Base-by-base conservation (phyloP, 2,113 vertebrate species). In the Falcunculus frontatus region DNA sequence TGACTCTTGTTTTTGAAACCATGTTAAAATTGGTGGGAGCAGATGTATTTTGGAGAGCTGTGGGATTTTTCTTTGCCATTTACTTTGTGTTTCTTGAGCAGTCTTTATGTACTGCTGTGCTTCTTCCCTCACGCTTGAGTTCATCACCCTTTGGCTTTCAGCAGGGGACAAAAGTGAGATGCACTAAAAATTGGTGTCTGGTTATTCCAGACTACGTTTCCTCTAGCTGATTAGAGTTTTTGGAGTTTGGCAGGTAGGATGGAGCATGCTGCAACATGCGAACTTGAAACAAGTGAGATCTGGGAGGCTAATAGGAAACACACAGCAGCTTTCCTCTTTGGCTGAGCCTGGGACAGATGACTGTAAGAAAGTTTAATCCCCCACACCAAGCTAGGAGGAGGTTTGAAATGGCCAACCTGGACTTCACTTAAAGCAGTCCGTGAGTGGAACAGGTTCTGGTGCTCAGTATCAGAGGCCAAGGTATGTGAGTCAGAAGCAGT, bases 301-400 rank as follows among this genome's bases (percentile, higher is more conserved):
- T 84, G 53, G 16, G 72, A 80, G 62, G 57, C 39, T 85, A 91
- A 86, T 46, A 81, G 91, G 88, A 95, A 96, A 81, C 68, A 91
- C 57, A 56, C 25, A 46, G 47, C 72, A 82, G 64, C 82, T 78
- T 90, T 91, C 78, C 30, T 95, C 81, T 90, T 65, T 59, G 33
- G 50, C 88, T 86, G 87, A 96, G 53, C 69, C 75, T 64, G 73
- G 76, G 77, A 65, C 39, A 90, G n/a, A 19, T 74, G 39, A 12
- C 23, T 82, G 32, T 41, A 69, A 90, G 80, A 57, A 55, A 44
- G 29, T 6, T 84, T 62, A 60, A 83, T 85, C n/a, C 65, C 37
- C 33, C 37, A 17, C 3, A 6, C 6, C 33, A 63, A 44, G 26
- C 17, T 19, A 65, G 55, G 37, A 79, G 44, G 25, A 55, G 30